Base-by-base conservation (phyloP, 1,140 invertebrate species). In the Zaprionus davidi region DNA sequence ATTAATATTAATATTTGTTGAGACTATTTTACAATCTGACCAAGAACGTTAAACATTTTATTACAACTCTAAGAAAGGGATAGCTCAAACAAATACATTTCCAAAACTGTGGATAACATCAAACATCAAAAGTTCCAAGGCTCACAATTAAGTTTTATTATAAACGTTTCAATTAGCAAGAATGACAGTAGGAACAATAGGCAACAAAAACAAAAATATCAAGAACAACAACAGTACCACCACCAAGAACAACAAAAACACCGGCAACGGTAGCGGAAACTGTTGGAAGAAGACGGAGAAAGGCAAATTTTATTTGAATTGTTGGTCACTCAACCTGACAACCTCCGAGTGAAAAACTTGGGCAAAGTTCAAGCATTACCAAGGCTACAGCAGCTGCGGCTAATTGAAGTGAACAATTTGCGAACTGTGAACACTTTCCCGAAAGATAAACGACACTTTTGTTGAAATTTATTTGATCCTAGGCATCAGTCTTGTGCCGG, bases 371-470 rank as follows among this genome's bases (percentile, higher is more conserved):
- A 71, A 67, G 71, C 64, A 72, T 76, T 65, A 64, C 71, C 64
- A 71, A 36, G 68, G 68, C 82, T 22, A 64, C 72, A 60, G 49
- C 81, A 81, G 68, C 69, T 88, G 85, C 51, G 55, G 69, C 78
- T 81, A 90, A 90, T 88, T 84, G 81, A 88, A 82, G 73, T 57
- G 38, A 26, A 80, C 79, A 80, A 76, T 51, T 38, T 36, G 31
- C 4, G 36, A 59, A 38, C 57, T 51, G 55, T 41, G 46, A 70
- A 34, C 26, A 36, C 24, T 41, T 73, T 9, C 57, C 24, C 41
- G 12, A 67, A 76, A 82, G 79, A 76, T 86, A 80, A 88, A 88
- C 70, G 84, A 83, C 80, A 83, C 81, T 87, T 88, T 80, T 84
- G 75, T 51, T 46, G 51, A 76, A 74, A 83, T 84, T 87, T 78